Conservation (phyloP, 2,888 invertebrate genomes). For the Cosmia pyralina region DNA sequence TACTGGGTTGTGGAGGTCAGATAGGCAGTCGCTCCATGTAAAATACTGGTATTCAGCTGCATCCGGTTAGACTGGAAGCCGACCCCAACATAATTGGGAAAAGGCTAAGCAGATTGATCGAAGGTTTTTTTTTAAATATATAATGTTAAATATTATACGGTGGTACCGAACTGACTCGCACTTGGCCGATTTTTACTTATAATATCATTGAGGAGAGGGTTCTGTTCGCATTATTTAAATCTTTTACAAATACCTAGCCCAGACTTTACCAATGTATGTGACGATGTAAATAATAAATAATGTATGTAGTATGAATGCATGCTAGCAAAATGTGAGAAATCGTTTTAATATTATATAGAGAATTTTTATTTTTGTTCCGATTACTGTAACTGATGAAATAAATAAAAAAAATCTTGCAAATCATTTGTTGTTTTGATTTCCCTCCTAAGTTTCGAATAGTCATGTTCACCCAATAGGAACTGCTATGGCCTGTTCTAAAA, state of each 20-base stretch:
- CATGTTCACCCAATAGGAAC: neutral
- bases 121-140: no score
- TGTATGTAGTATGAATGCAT: constrained; percentile 58
- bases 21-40: no score
- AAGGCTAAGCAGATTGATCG: no score
- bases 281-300: constrained; percentile 54
- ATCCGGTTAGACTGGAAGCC: no score
- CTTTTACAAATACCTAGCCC: constrained; percentile 41
- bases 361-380: constrained; percentile 72
- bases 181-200: neutral
- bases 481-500: neutral
- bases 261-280: constrained; percentile 49
- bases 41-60: no score
- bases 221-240: neutral
- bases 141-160: no score
- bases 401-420: constrained; percentile 55
- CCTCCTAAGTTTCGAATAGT: neutral
- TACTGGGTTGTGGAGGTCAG: no score
- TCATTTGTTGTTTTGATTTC: constrained; percentile 2
- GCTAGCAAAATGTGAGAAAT: constrained; percentile 61
- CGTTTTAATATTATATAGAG: constrained; percentile 69
- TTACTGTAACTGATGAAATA: constrained; percentile 63
- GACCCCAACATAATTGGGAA: no score
- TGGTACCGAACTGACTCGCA: no score
- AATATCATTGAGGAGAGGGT: neutral